Evolutionary conservation across 2,888 invertebrate species (phyloP).

Genomic region (Cerceris rybyensis): DNA sequence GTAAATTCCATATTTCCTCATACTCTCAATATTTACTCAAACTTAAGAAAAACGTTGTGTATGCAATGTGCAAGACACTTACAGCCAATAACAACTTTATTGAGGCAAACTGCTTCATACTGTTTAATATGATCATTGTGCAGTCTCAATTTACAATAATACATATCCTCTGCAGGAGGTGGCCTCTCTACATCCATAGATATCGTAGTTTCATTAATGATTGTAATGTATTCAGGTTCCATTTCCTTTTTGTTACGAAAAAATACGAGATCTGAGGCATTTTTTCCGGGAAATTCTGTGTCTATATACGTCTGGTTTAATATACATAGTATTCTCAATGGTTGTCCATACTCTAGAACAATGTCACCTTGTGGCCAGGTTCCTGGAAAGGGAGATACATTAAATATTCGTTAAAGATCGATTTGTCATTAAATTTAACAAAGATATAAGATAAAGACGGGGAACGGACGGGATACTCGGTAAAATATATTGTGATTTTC

Average conservation of each 20-base stretch:
- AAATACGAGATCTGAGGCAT: slow-evolving; percentile 83
- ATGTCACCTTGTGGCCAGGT: slow-evolving; percentile 84
- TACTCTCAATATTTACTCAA: not conserved
- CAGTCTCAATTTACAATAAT: slow-evolving; percentile 83
- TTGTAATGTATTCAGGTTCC: slow-evolving; percentile 82
- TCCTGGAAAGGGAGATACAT: slow-evolving; percentile 61
- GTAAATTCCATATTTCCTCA: not conserved
- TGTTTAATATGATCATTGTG: slow-evolving; percentile 74
- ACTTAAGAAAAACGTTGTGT: not conserved
- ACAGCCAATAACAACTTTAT: slow-evolving; percentile 84
- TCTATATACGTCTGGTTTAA: slow-evolving; percentile 82
- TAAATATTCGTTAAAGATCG: not conserved
- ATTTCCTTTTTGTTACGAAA: slow-evolving; percentile 79
- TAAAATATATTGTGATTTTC: slow-evolving; percentile 2
- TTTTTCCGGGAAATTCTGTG: slow-evolving; percentile 82
- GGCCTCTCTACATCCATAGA: slow-evolving; percentile 84
- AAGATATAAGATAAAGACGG: not conserved
- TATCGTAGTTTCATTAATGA: slow-evolving; percentile 86
- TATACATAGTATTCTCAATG: slow-evolving; percentile 86
- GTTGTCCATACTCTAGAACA: slow-evolving; percentile 84
- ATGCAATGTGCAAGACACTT: slow-evolving; percentile 75
- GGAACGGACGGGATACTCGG: too few species aligned
- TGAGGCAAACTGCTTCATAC: slow-evolving; percentile 82
- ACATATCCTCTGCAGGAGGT: slow-evolving; percentile 83
- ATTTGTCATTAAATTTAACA: not conserved